Percentiles rank a stretch among this genome's conserved stretches.
Conservation (phyloP, 2,797 vertebrate genomes). For the Potorous gilbertii region DNA sequence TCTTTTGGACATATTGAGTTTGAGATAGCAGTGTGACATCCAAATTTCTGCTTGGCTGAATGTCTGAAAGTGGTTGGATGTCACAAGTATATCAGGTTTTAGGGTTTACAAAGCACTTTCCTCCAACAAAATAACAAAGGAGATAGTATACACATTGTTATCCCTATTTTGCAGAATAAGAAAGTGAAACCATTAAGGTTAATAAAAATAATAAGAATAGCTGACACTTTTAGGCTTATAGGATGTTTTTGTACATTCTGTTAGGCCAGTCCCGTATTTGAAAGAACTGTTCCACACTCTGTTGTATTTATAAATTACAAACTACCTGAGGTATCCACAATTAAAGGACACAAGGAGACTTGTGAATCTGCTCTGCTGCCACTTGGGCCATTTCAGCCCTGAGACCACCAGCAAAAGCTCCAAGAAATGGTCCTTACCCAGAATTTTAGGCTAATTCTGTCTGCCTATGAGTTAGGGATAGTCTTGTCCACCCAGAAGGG, state of each 20-base stretch:
- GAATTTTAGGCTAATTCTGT: neutral
- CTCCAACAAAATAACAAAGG: neutral
- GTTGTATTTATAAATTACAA: neutral
- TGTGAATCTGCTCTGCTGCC: neutral
- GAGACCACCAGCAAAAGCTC: neutral
- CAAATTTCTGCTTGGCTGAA: conserved; percentile 4
- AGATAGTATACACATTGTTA: neutral
- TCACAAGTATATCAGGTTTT: neutral
- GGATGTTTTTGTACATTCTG: neutral
- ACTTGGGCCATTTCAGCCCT: neutral
- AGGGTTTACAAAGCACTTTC: neutral
- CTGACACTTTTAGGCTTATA: neutral
- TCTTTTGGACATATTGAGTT: neutral
- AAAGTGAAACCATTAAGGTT: neutral
- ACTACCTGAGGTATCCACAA: neutral
- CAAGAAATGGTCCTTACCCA: neutral
- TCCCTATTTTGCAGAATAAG: neutral
- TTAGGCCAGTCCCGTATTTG: neutral
- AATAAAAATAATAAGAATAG: neutral
- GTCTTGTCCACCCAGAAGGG: neutral
- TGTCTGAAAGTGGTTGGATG: neutral
- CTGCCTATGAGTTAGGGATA: neutral
- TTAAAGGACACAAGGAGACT: neutral
- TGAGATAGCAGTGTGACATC: neutral
- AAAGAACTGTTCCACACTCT: neutral